Percentiles rank a stretch among this genome's conserved stretches.
Evolutionary conservation across 2,888 invertebrate genomes (phyloP).

Genomic region (Spicauda simplicius): DNA sequence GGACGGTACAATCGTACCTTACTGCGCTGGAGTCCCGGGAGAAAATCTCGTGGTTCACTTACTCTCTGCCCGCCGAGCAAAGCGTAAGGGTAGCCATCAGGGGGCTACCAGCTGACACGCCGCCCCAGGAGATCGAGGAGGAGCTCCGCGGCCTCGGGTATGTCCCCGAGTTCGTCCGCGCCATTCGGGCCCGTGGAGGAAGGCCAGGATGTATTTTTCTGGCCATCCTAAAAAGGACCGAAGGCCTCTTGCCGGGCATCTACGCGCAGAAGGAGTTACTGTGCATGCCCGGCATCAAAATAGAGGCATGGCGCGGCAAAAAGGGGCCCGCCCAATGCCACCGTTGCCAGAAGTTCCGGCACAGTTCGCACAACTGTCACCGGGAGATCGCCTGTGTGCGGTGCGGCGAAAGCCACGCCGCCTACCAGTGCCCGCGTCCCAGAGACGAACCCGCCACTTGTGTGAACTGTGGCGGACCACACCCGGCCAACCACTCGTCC

Average conservation of each 20-base stretch:
- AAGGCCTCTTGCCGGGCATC: slow-evolving; percentile 35
- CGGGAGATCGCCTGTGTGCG: slow-evolving; percentile 21
- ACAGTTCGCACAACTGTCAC: slow-evolving; percentile 44
- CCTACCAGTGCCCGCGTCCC: slow-evolving; percentile 15
- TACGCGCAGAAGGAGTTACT: slow-evolving; percentile 40
- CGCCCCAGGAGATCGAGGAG: slow-evolving; percentile 7
- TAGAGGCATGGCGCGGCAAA: slow-evolving; percentile 41
- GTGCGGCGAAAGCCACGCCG: slow-evolving; percentile 21
- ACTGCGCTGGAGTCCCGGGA: neutral
- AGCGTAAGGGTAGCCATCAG: neutral
- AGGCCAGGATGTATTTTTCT: slow-evolving; percentile 33
- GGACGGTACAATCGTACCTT: neutral
- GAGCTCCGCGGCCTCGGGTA: slow-evolving; percentile 32
- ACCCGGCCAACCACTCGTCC: slow-evolving; percentile 25
- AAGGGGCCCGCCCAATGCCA: slow-evolving; percentile 35
- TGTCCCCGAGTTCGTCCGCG: slow-evolving; percentile 24
- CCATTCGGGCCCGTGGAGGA: slow-evolving; percentile 27
- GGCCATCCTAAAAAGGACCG: slow-evolving; percentile 36
- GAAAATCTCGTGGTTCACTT: neutral
- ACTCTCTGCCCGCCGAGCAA: slow-evolving; percentile 8
- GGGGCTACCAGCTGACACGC: slow-evolving; percentile 39
- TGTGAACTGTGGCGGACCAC: slow-evolving; percentile 30
- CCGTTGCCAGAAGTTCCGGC: slow-evolving; percentile 44
- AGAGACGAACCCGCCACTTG: slow-evolving; percentile 16
- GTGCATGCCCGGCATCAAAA: slow-evolving; percentile 41